These are phyloP conservation scores for Hyperoodon ampullatus DNA, from an alignment of 2,113 vertebrate genomes.

Conservation along the genomic window DNA sequence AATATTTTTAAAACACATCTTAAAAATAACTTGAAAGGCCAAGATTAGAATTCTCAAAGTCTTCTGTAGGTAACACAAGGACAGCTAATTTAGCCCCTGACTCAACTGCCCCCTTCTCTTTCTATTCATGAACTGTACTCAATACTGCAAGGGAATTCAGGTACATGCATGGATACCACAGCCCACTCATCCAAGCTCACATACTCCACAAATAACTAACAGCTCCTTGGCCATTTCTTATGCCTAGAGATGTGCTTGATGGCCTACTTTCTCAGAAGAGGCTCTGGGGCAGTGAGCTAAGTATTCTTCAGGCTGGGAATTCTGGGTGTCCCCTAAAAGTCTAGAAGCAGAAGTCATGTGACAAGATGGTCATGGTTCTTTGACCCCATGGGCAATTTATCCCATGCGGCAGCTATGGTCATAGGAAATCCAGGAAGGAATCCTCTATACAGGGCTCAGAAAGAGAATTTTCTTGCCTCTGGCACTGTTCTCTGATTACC, in stretches of 20 bases:
- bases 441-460: background rate
- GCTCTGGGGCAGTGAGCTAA: background rate
- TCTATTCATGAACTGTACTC: background rate
- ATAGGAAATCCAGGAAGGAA: background rate
- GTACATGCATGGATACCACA: no score
- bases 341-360: background rate
- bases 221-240: no score
- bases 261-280: background rate
- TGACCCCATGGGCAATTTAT: background rate
- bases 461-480: background rate
- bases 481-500: background rate
- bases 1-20: background rate
- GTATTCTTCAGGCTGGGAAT: background rate
- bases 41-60: background rate
- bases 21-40: background rate
- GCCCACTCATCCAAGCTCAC: background rate
- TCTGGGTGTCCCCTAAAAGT: background rate
- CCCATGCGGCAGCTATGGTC: background rate
- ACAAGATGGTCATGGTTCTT: background rate
- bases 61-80: background rate
- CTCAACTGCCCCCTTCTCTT: background rate
- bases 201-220: background rate
- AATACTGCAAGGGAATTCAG: background rate
- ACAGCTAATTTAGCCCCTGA: background rate
- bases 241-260: background rate